Evolutionary conservation across 2,888 invertebrate genomes (phyloP).

Genomic region (Drosophila silvestris): DNA sequence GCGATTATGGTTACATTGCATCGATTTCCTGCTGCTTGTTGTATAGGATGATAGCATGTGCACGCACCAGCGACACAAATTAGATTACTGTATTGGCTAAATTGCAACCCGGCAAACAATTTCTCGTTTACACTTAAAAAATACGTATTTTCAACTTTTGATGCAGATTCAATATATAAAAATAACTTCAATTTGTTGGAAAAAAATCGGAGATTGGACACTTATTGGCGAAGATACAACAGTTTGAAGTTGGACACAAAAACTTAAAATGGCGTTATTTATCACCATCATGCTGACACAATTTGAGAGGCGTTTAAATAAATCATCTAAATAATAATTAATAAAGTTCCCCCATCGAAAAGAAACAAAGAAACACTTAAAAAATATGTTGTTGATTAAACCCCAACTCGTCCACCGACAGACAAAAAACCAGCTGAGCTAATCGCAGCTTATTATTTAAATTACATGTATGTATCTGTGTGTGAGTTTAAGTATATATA

Average conservation of each 20-base stretch:
- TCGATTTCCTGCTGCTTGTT: neutral
- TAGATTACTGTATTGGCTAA: neutral
- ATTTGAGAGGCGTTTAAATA: neutral
- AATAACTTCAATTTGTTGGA: too few species aligned
- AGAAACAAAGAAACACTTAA: neutral
- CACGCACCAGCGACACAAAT: neutral
- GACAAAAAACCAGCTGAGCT: neutral
- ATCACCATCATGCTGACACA: neutral
- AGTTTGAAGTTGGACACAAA: too few species aligned
- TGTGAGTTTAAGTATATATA: too few species aligned
- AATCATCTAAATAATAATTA: neutral
- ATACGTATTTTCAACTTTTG: too few species aligned
- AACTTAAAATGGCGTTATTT: neutral
- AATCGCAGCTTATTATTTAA: neutral
- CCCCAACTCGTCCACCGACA: neutral
- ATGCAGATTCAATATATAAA: too few species aligned
- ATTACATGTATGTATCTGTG: neutral
- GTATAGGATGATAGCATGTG: neutral
- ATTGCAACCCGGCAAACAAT: neutral
- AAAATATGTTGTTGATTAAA: neutral
- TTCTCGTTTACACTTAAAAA: too few species aligned
- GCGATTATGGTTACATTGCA: neutral
- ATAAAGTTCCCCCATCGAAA: neutral
- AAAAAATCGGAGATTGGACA: too few species aligned
- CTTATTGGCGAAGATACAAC: too few species aligned